These are phyloP conservation scores for Pelusios castaneus DNA, from an alignment of 2,113 vertebrate species.

Conservation along the genomic window DNA sequence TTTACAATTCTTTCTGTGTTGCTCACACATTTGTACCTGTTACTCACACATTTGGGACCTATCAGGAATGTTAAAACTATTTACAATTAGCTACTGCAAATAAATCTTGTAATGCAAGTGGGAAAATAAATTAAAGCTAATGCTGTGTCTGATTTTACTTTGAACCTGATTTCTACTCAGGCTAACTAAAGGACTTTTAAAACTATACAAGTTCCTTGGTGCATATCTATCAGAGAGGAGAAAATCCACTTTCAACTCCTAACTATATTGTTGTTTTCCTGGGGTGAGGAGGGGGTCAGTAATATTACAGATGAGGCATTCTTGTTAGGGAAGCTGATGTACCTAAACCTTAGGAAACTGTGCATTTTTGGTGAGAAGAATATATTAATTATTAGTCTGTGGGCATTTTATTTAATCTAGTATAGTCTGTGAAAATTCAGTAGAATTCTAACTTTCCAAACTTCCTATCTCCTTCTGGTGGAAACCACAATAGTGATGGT, in stretches of 20 bases:
- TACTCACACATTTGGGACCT: background rate
- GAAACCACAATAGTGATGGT: background rate
- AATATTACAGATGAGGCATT: background rate
- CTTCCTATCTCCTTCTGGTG: background rate
- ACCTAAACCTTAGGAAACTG: background rate
- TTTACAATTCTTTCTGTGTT: background rate
- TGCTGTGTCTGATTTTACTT: background rate
- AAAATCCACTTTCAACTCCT: background rate
- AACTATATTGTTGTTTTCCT: background rate
- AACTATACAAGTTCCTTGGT: background rate
- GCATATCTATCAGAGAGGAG: background rate
- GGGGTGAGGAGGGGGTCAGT: background rate
- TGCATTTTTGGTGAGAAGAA: too few species aligned
- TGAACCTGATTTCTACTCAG: background rate
- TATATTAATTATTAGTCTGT: background rate
- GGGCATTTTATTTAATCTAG: background rate
- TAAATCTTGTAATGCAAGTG: background rate
- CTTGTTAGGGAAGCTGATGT: background rate
- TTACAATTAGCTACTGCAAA: background rate
- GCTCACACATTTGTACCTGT: background rate
- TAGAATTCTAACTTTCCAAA: background rate
- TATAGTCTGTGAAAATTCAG: background rate
- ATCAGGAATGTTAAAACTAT: background rate
- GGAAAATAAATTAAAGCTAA: background rate
- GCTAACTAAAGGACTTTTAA: background rate